A percentile compares a stretch with the other conserved stretches of the same genome.
Conservation (phyloP, 2,888 invertebrate species). For the Macaria liturata region DNA sequence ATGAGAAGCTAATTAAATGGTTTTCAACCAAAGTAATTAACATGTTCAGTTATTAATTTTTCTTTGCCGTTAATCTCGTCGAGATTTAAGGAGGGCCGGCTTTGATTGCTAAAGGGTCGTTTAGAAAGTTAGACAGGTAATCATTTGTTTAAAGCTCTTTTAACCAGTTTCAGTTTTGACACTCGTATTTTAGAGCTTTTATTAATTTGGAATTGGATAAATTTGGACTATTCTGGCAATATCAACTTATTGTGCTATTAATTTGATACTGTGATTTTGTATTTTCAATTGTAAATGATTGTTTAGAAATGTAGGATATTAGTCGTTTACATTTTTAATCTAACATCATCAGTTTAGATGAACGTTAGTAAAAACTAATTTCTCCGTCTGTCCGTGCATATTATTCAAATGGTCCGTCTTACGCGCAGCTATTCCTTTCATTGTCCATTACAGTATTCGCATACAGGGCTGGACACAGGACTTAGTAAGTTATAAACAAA, state of each 20-base stretch:
- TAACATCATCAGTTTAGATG: too few species aligned
- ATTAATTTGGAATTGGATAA: slow-evolving; percentile 3
- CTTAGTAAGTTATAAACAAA: too few species aligned
- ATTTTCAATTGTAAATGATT: too few species aligned
- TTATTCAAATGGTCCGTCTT: slow-evolving; percentile 29
- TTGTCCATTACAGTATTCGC: slow-evolving; percentile 54
- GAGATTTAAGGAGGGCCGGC: slow-evolving; percentile 2
- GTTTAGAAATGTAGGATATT: too few species aligned
- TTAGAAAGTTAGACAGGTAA: slow-evolving; percentile 10
- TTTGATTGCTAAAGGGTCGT: slow-evolving; percentile 5
- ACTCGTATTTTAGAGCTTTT: neutral
- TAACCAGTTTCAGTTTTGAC: slow-evolving; percentile 3
- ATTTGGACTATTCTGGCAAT: too few species aligned
- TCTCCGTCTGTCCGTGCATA: slow-evolving; percentile 15
- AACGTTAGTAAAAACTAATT: slow-evolving; percentile 7
- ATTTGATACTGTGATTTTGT: too few species aligned
- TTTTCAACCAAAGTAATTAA: slow-evolving; percentile 46
- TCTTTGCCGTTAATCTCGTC: slow-evolving; percentile 21
- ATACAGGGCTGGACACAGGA: slow-evolving; percentile 25
- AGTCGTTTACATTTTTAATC: too few species aligned
- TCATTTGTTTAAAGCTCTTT: slow-evolving; percentile 10
- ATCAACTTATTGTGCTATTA: too few species aligned
- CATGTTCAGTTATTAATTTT: slow-evolving; percentile 34
- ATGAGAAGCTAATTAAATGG: slow-evolving; percentile 62
- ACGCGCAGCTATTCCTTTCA: slow-evolving; percentile 34